A percentile compares a stretch with the other conserved stretches of the same genome.
These are phyloP conservation scores for Ischnus inquisitorius DNA, from an alignment of 2,888 invertebrate species.

Conservation along the genomic window DNA sequence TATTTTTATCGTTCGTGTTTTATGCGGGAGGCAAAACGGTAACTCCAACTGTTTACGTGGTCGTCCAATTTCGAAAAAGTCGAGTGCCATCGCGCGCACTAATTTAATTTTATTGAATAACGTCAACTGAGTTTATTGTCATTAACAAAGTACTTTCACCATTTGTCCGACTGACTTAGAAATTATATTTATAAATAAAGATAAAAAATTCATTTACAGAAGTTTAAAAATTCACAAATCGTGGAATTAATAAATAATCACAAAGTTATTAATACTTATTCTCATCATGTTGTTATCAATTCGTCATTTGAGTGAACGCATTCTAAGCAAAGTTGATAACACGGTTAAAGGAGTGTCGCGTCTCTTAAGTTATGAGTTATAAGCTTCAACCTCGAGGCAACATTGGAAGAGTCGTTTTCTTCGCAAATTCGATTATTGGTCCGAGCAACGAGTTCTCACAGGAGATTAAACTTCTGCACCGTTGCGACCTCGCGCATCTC, in stretches of 20 bases:
- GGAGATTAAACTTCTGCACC: not conserved
- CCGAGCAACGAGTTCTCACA: constrained; percentile 23
- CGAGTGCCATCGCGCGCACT: not conserved
- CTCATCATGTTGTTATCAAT: too few relatives aligned
- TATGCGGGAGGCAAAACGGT: not conserved
- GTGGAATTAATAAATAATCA: not conserved
- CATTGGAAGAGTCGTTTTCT: not conserved
- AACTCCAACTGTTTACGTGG: not conserved
- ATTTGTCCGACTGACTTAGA: not conserved
- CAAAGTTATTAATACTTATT: not conserved
- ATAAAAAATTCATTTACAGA: too few relatives aligned
- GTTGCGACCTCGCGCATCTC: not conserved
- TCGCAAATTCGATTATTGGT: constrained; percentile 22
- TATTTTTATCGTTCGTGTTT: not conserved
- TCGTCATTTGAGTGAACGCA: not conserved
- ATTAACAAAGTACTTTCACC: not conserved
- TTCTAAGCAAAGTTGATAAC: constrained; percentile 1
- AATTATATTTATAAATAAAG: too few relatives aligned
- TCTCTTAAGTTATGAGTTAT: too few relatives aligned
- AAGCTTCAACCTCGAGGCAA: not conserved
- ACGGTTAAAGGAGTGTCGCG: not conserved
- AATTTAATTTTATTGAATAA: not conserved
- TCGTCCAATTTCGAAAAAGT: not conserved
- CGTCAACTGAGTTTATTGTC: not conserved
- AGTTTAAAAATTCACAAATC: too few relatives aligned